These are phyloP conservation scores for Chloromyia formosa DNA, from an alignment of 2,888 invertebrate genomes.

Conservation along the genomic window DNA sequence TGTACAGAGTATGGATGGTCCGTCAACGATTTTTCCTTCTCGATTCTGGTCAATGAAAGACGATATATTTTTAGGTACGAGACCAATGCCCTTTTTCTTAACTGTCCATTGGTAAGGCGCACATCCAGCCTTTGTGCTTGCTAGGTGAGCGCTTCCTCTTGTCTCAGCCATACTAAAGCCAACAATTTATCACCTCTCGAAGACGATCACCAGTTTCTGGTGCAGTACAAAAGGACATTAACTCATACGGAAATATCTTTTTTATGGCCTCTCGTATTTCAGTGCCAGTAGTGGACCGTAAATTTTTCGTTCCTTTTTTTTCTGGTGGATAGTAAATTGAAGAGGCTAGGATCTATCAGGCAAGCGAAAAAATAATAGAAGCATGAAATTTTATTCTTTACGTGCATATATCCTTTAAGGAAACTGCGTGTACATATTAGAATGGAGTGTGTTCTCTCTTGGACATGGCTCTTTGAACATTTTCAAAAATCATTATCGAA, in stretches of 20 bases:
- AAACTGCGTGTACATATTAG: too few species aligned
- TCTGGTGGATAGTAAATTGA: too few species aligned
- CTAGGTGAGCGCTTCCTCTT: conserved; percentile 17
- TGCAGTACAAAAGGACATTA: conserved; percentile 45
- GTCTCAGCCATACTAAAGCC: conserved; percentile 25
- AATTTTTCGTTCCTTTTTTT: conserved; percentile 24
- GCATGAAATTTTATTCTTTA: too few species aligned
- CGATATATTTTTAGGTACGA: not conserved
- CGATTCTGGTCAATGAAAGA: not conserved
- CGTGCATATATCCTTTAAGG: too few species aligned
- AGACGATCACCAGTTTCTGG: conserved; percentile 16
- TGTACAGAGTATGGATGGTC: not conserved
- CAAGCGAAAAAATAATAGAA: too few species aligned
- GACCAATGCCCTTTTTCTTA: conserved; percentile 14
- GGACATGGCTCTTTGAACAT: too few species aligned
- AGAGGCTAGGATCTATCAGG: too few species aligned
- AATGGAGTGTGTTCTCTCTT: too few species aligned
- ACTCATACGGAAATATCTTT: conserved; percentile 49
- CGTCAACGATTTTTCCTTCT: not conserved
- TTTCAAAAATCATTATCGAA: too few species aligned
- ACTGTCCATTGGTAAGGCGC: too few species aligned
- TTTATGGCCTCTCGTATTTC: conserved; percentile 48
- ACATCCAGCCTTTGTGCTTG: too few species aligned
- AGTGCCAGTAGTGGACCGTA: conserved; percentile 47
- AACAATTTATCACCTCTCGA: conserved; percentile 44